Evolutionary conservation across 2,888 invertebrate species (phyloP).

Genomic region (Entomobrya multifasciata): DNA sequence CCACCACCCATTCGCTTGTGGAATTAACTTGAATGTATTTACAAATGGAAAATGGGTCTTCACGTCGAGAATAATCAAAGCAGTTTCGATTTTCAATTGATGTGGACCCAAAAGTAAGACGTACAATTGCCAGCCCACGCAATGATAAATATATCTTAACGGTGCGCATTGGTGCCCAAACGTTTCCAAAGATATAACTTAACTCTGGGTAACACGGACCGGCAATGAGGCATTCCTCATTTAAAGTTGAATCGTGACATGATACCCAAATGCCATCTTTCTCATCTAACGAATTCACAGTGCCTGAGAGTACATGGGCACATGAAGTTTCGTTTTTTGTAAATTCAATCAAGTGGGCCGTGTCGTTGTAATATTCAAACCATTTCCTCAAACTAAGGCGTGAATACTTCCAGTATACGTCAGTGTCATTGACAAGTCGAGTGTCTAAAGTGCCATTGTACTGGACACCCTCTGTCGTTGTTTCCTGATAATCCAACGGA

Average conservation of each 20-base stretch:
- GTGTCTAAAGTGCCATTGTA: conserved; percentile 5
- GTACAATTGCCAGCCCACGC: conserved; percentile 14
- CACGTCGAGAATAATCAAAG: conserved; percentile 12
- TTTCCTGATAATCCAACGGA: too few species aligned
- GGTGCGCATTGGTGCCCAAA: not conserved
- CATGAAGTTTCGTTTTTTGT: not conserved
- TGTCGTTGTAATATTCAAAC: conserved; percentile 50
- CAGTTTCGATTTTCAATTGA: too few species aligned
- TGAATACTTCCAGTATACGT: not conserved
- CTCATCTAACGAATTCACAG: not conserved
- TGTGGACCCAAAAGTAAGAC: not conserved
- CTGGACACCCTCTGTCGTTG: too few species aligned
- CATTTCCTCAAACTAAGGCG: not conserved
- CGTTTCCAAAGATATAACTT: not conserved
- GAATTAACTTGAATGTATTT: not conserved
- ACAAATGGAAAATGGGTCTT: conserved; percentile 28
- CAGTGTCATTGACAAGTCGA: not conserved
- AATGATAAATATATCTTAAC: conserved; percentile 7
- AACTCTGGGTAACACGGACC: conserved; percentile 11
- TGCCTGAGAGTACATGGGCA: not conserved
- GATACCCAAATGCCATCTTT: too few species aligned
- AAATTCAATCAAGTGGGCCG: not conserved
- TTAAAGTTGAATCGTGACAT: conserved; percentile 28
- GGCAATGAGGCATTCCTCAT: not conserved
- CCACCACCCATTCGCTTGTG: not conserved